phyloP scores from a whole-genome alignment of 2,888 invertebrate genomes.

The Lacanobia wlatinum region DNA sequence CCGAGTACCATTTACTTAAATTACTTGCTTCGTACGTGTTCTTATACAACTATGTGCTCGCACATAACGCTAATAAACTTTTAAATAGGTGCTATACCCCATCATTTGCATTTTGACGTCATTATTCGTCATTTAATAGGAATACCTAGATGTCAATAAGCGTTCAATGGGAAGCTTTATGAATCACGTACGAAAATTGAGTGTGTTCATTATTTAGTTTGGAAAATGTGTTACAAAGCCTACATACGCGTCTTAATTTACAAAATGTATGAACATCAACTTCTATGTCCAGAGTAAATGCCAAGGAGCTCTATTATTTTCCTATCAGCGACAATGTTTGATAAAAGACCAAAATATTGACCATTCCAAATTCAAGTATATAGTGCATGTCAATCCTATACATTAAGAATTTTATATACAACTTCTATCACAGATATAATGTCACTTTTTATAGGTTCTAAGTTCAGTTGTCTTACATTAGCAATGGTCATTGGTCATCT shows the following conservation, averaged over 20 bases:
- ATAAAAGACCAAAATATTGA: neutral
- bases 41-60: slow-evolving; percentile 54
- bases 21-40: slow-evolving; percentile 61
- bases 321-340: neutral
- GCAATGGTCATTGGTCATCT: neutral
- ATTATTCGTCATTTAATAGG: slow-evolving; percentile 45
- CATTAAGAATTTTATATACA: neutral
- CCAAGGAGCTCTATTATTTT: neutral
- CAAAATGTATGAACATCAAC: neutral
- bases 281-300: neutral
- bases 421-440: neutral
- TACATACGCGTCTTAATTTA: neutral
- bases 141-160: slow-evolving; percentile 37
- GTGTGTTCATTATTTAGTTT: slow-evolving; percentile 2
- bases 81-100: slow-evolving; percentile 60
- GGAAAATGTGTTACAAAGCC: neutral
- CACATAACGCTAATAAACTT: slow-evolving; percentile 62
- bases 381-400: neutral
- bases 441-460: neutral
- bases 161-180: slow-evolving; percentile 39
- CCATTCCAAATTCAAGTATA: too few relatives aligned
- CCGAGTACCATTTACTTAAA: slow-evolving; percentile 66
- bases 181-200: slow-evolving; percentile 31
- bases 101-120: slow-evolving; percentile 64
- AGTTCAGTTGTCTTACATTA: slow-evolving; percentile 3